phyloP scores from a whole-genome alignment of 2,888 invertebrate genomes.

The Zelleria hepariella region DNA sequence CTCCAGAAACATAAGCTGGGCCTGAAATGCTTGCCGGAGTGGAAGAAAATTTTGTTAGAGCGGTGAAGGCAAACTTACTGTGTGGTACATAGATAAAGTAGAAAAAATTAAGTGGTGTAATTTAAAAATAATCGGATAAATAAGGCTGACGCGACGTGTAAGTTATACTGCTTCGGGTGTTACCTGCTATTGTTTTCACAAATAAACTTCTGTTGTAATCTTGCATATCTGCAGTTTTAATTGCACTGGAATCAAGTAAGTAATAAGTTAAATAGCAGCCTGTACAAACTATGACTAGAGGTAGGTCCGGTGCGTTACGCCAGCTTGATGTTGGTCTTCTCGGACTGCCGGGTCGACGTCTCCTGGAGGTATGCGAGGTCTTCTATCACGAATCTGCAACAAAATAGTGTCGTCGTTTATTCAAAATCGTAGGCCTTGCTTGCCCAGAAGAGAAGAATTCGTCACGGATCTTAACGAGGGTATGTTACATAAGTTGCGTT shows the following conservation, averaged over 20 bases:
- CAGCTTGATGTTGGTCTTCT: conserved; percentile 30
- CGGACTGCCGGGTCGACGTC: conserved; percentile 16
- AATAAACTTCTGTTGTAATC: neutral
- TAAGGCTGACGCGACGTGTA: no score
- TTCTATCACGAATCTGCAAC: conserved; percentile 76
- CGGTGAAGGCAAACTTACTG: neutral
- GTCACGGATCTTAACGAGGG: no score
- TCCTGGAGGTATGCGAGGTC: conserved; percentile 72
- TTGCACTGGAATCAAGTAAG: neutral
- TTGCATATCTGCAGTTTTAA: neutral
- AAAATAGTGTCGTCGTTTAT: conserved; percentile 1
- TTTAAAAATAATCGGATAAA: no score
- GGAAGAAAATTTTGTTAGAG: conserved; percentile 31
- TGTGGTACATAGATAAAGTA: neutral
- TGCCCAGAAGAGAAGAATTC: no score
- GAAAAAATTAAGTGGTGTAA: neutral
- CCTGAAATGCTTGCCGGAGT: conserved; percentile 33
- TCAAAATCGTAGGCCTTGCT: no score
- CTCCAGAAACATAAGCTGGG: conserved; percentile 31
- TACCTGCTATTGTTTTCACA: neutral
- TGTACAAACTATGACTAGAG: neutral
- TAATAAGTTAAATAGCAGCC: neutral
- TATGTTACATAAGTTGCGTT: no score
- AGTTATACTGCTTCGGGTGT: neutral
- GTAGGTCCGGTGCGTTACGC: conserved; percentile 25